Evolutionary conservation across 2,888 invertebrate species (phyloP), one percentile per base, ranked within the genome.

Genomic region (Chaetogeoica ovagalla): DNA sequence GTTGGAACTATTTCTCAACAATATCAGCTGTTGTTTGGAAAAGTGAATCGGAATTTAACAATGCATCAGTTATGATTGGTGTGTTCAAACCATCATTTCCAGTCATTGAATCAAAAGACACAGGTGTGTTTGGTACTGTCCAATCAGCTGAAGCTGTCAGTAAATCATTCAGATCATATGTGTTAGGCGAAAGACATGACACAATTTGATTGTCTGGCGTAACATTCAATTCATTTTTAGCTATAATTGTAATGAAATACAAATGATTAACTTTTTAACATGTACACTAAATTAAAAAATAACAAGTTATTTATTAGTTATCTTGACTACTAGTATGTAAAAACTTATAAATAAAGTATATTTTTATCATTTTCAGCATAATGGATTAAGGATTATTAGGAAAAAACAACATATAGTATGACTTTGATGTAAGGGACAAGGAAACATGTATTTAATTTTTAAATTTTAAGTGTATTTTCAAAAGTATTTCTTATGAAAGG

Each of bases 91-190:
- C 55, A 39, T 75, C 79, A 68, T 81, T 82, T 30, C 7, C 66
- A 71, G 62, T 79, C 11, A 52, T 2, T 13, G 82, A 21, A 55
- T 73, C 82, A 71, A 79, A 79, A 2, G 79, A 71, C 17, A 79
- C 15, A 6, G 81, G 79, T 15, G 77, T 82, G 13, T 66, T 81
- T 6, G 82, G 81, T 60, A 82, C 39, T 43, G 70, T 70, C 82
- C 82, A 82, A 17, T 82, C 82, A 43, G 55, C 79, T 19, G 79
- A 79, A 70, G 79, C 79, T 23, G 62, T 71, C 70, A 79, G 71
- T 15, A 79, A 63, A 65, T 79, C 79, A 65, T 71, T 79, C 57
- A 79, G n/a, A 63, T 79, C 79, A 30, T 79, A 79, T 19, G 71
- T 71, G n/a, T 79, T 79, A 19, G 79, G 79, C 30, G 79, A 79